Conservation (phyloP, 2,888 invertebrate species). For the Melinopterus prodromus region DNA sequence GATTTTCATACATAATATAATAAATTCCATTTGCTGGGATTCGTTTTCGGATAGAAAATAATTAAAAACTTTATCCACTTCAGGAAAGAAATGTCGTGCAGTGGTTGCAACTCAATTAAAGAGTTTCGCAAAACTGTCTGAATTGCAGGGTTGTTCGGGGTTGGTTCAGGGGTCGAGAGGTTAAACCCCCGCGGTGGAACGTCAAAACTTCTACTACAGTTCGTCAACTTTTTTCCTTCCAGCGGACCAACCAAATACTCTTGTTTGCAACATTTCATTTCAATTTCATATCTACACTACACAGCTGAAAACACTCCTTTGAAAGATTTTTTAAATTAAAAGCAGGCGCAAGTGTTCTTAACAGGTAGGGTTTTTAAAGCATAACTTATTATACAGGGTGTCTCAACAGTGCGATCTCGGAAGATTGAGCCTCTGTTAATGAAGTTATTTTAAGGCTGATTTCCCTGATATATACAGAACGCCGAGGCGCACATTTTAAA, state of each 20-base stretch:
- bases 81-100: slow-evolving; percentile 58
- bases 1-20: slow-evolving; percentile 39
- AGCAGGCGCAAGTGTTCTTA: no score
- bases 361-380: no score
- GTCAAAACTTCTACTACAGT: slow-evolving; percentile 12
- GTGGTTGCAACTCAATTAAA: slow-evolving; percentile 60
- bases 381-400: no score
- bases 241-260: no score
- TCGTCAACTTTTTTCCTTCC: background rate
- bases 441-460: no score
- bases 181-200: slow-evolving; percentile 12
- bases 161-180: background rate
- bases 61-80: slow-evolving; percentile 59
- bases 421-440: no score
- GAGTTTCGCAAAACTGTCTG: slow-evolving; percentile 49
- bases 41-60: slow-evolving; percentile 59
- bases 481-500: no score
- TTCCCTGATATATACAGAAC: no score
- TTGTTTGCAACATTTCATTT: no score
- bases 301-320: background rate
- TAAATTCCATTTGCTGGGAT: slow-evolving; percentile 58
- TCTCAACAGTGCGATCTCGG: no score
- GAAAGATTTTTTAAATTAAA: background rate
- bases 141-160: slow-evolving; percentile 28
- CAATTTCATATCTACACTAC: no score